These are phyloP conservation scores for Ptychochromis oligacanthus DNA, from an alignment of 2,113 vertebrate genomes.

Conservation along the genomic window DNA sequence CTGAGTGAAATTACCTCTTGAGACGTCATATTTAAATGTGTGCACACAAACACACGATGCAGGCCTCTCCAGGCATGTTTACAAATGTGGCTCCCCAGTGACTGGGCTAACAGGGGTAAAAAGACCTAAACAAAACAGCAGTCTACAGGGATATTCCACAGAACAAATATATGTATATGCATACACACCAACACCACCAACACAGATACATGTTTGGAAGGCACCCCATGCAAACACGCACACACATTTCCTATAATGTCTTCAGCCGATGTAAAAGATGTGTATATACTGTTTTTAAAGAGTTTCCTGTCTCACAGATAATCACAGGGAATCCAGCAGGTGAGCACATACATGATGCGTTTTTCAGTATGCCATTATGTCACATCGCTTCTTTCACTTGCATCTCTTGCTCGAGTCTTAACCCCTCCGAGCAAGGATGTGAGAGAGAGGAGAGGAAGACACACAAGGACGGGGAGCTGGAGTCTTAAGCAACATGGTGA, in stretches of 20 bases:
- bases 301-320: background rate
- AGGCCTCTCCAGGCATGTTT: slow-evolving; percentile 77
- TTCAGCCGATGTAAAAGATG: background rate
- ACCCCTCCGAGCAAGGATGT: no score
- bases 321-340: background rate
- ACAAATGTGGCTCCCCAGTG: slow-evolving; percentile 76
- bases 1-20: slow-evolving; percentile 66
- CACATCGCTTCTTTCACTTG: no score
- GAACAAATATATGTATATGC: slow-evolving; percentile 10
- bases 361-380: no score
- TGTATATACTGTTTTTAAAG: background rate
- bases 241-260: background rate
- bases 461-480: no score
- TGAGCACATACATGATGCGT: background rate
- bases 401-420: no score
- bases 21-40: slow-evolving; percentile 51
- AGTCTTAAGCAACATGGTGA: background rate
- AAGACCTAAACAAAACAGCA: slow-evolving; percentile 71
- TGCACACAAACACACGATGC: slow-evolving; percentile 33
- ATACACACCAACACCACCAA: slow-evolving; percentile 6
- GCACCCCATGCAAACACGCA: background rate
- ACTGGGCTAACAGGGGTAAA: slow-evolving; percentile 59
- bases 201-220: background rate
- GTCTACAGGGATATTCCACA: slow-evolving; percentile 62
- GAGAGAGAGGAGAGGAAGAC: no score